Evolutionary conservation across 2,797 vertebrate species (phyloP).

Genomic region (Cuniculus paca): DNA sequence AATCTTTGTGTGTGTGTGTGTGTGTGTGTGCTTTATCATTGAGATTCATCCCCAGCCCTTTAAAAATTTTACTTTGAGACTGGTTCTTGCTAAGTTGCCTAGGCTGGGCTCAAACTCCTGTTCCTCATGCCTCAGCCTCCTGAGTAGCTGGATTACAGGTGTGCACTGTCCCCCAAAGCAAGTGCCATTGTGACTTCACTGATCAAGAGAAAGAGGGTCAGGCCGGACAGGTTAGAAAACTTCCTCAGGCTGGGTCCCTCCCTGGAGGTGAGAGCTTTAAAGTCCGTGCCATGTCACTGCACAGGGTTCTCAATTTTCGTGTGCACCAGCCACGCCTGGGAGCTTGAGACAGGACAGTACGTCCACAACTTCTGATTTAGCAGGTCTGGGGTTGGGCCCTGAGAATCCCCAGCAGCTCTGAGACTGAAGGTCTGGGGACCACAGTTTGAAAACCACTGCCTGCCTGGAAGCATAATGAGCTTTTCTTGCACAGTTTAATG

Average conservation of each 20-base stretch:
- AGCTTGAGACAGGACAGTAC: accelerated
- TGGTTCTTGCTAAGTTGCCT: background rate
- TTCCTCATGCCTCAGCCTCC: background rate
- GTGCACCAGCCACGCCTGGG: accelerated
- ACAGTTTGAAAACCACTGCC: background rate
- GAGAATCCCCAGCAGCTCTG: background rate
- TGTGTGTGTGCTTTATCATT: background rate
- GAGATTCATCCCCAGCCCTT: background rate
- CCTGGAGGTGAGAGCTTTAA: background rate
- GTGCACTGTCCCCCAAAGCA: background rate
- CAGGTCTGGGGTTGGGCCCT: background rate
- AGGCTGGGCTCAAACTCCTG: background rate
- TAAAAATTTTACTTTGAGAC: background rate
- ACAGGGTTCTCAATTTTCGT: background rate
- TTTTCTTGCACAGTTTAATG: accelerated
- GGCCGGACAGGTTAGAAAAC: background rate
- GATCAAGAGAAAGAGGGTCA: background rate
- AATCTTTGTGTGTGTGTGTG: background rate
- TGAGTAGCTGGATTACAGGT: background rate
- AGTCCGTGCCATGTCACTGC: background rate
- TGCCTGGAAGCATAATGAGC: accelerated
- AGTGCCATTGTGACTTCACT: background rate
- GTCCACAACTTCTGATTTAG: too few relatives aligned
- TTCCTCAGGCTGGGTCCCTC: background rate
- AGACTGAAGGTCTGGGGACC: background rate